Evolutionary conservation across 2,888 invertebrate genomes (phyloP), one percentile per base, ranked within the genome.

Genomic region (Orthonychiurus folsomi): DNA sequence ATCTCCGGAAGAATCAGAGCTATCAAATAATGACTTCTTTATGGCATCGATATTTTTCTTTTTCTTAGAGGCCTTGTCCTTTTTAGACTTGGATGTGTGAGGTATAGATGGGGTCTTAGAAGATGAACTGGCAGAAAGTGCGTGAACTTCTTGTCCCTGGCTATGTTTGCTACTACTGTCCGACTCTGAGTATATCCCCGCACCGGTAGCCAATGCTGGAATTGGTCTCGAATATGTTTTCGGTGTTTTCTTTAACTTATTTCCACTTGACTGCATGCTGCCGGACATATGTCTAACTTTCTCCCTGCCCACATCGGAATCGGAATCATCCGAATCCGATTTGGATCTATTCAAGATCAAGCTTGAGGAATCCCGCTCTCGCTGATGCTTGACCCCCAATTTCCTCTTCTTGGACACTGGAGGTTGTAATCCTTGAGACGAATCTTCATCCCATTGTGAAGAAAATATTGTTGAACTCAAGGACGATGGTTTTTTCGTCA

Each of bases 401-500:
- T 69, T 71, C 52, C 66, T 67, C 63, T 73, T 73, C 62, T 72
- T 70, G 20, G 62, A 61, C 3, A 63, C 59, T 20, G 71, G 68
- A 1, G 68, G 63, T 15, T 37, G 37, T 9, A 66, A 64, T 26
- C 66, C 66, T 0, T 63, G 63, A 23, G 60, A 66, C 21, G 68
- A 68, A 54, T 73, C 72, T 37, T 72, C 67, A 59, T 72, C 70
- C 0, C 70, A 71, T 24, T 70, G 66, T 2, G 69, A 69, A 24
- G 66, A 66, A 26, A 71, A 63, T n/a, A n/a, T n/a, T n/a, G n/a
- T n/a, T n/a, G n/a, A n/a, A 47, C 5, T 37, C 15, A 37, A n/a
- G 20, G 52, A 52, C 24, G 56, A 25, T 25, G 56, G 3, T 26
- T 25, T 3, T 21, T 21, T 27, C 18, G 25, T n/a, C 56, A 25